Evolutionary conservation across 2,797 vertebrate genomes (phyloP), one percentile per base, ranked within the genome.

Genomic region (Sebastes wilsoni): DNA sequence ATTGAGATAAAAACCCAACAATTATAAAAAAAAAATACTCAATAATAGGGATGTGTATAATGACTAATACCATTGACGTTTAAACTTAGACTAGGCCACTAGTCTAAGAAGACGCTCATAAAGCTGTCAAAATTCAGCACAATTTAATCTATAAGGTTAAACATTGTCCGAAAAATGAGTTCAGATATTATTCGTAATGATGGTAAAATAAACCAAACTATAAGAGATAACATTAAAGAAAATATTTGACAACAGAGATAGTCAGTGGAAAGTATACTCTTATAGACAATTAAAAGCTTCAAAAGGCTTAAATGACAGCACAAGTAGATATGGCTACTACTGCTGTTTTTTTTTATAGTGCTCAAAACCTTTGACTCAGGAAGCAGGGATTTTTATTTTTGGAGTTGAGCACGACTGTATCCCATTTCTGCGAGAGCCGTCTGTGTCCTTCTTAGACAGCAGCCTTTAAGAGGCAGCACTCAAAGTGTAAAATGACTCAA

Each of bases 401-500:
- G 2, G 5, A n/a, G 30, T 69, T n/a, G 18, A 71, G 32, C 68
- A 58, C 4, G 25, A 38, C 61, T 69, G 42, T 55, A 32, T 66
- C 30, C 46, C n/a, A 66, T 56, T 61, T 80, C 16, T 68, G 49
- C 9, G 42, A 52, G 36, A 62, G 71, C 68, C 66, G 28, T 25
- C 36, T 70, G 56, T 27, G 25, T 25, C 61, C 70, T 74, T 80
- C 67, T 61, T 20, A 70, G 64, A 70, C 36, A 64, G 49, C 46
- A 30, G 60, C 18, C 28, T 66, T 42, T 56, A 60, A 46, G 56
- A 65, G 34, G 20, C 32, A 25, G 34, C n/a, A 77, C 62, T 77
- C 69, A 65, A 54, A 71, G 55, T 76, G 72, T 58, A n/a, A 13
- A 69, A 70, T 49, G 66, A 69, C 49, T 59, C 36, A 13, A 59